Conservation (phyloP, 2,888 invertebrate species). For the Athrips mouffetella region DNA sequence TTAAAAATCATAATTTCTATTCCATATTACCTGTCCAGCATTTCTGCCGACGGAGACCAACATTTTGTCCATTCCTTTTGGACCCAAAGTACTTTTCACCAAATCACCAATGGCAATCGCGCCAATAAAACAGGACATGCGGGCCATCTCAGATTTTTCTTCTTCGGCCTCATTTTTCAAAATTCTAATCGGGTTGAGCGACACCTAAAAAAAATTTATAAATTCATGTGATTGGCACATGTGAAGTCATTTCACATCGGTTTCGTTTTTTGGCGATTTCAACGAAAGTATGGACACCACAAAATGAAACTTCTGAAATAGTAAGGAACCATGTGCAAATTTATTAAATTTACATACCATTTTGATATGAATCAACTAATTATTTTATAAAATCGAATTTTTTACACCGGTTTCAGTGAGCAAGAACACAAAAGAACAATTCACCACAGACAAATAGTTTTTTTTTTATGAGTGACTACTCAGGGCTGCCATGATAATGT, state of each 20-base stretch:
- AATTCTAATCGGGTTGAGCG: constrained; percentile 95
- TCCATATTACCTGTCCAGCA: constrained; percentile 81
- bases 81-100: constrained; percentile 98
- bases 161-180: constrained; percentile 98
- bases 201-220: constrained; percentile 77
- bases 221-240: constrained; percentile 35
- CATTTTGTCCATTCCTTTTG: constrained; percentile 99
- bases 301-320: neutral
- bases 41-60: constrained; percentile 88
- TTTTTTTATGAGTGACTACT: no score
- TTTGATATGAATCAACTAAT: constrained; percentile 12
- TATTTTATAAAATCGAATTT: neutral
- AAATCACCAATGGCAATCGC: constrained; percentile 99
- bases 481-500: no score
- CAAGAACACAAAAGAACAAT: neutral
- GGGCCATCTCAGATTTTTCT: constrained; percentile 97
- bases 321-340: neutral
- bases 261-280: constrained; percentile 24
- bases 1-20: no score
- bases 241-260: constrained; percentile 47
- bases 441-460: no score
- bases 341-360: constrained; percentile 19
- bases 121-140: constrained; percentile 98
- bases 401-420: neutral
- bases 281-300: neutral